Percentiles rank a stretch among this genome's conserved stretches.
phyloP scores from a whole-genome alignment of 2,113 vertebrate genomes.

The Carlito syrichta region DNA sequence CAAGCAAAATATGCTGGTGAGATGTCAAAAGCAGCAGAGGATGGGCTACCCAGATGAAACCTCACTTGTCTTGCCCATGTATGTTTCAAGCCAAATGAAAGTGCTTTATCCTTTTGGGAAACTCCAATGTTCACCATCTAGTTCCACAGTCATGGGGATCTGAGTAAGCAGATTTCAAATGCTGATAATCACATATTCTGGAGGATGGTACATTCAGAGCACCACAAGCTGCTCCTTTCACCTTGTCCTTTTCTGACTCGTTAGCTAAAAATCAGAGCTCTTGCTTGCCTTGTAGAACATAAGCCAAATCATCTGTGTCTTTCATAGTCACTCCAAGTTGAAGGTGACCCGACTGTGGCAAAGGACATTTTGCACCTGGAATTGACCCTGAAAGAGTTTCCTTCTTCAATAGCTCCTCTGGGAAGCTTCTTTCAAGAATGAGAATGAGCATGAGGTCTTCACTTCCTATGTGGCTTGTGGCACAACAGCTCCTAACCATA shows the following conservation, averaged over 20 bases:
- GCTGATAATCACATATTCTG: background rate
- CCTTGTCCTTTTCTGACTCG: background rate
- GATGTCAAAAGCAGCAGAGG: background rate
- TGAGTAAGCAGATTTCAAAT: background rate
- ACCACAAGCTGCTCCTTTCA: background rate
- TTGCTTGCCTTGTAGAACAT: background rate
- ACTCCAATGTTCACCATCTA: background rate
- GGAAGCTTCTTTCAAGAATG: background rate
- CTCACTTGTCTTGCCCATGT: background rate
- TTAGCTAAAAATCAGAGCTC: background rate
- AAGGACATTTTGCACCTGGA: background rate
- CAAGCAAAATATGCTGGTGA: slow-evolving; percentile 21
- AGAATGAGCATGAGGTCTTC: background rate
- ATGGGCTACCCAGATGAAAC: background rate
- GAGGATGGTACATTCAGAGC: background rate
- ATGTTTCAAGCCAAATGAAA: background rate
- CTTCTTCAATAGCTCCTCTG: background rate
- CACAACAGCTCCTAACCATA: background rate
- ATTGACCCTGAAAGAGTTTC: background rate
- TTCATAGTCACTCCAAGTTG: background rate
- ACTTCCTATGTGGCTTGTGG: background rate
- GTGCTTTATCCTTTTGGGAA: background rate
- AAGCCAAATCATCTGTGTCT: background rate
- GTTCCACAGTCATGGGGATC: background rate
- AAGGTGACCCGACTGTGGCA: background rate